A percentile compares a stretch with the other conserved stretches of the same genome.
These are phyloP conservation scores for Pelodytes ibericus DNA, from an alignment of 2,797 vertebrate genomes.

Conservation along the genomic window DNA sequence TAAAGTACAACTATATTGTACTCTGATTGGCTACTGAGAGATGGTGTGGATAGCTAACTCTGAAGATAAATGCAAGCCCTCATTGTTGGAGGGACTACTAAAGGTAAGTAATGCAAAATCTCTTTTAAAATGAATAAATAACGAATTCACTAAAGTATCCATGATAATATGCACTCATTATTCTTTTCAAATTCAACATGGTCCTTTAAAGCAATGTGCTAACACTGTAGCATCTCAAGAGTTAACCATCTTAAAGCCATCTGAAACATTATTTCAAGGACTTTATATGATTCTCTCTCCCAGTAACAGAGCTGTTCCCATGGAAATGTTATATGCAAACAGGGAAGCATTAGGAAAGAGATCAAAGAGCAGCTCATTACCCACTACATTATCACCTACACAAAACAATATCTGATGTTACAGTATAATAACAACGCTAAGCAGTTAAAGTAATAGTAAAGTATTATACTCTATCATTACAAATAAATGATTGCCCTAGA, in stretches of 20 bases:
- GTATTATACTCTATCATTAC: not conserved
- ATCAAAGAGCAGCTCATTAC: conserved; percentile 4
- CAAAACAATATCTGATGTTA: not conserved
- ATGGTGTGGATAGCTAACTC: too few species aligned
- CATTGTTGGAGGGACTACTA: too few species aligned
- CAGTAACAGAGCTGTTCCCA: not conserved
- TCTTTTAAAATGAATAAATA: too few species aligned
- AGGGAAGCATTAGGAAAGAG: not conserved
- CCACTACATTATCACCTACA: not conserved
- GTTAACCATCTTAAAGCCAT: not conserved
- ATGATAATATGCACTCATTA: too few species aligned
- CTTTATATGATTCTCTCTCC: not conserved
- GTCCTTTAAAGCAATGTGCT: too few species aligned
- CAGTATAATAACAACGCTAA: not conserved
- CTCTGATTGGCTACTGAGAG: too few species aligned
- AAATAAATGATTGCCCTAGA: too few species aligned
- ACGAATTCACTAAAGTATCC: too few species aligned
- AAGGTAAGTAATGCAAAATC: too few species aligned
- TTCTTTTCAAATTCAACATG: too few species aligned
- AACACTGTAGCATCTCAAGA: not conserved
- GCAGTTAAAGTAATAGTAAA: not conserved
- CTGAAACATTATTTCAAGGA: not conserved
- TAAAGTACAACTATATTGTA: too few species aligned
- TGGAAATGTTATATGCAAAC: not conserved
- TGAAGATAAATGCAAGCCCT: too few species aligned